A percentile compares a stretch with the other conserved stretches of the same genome.
These are phyloP conservation scores for Amblyjoppa fuscipennis DNA, from an alignment of 2,888 invertebrate species.

Conservation along the genomic window DNA sequence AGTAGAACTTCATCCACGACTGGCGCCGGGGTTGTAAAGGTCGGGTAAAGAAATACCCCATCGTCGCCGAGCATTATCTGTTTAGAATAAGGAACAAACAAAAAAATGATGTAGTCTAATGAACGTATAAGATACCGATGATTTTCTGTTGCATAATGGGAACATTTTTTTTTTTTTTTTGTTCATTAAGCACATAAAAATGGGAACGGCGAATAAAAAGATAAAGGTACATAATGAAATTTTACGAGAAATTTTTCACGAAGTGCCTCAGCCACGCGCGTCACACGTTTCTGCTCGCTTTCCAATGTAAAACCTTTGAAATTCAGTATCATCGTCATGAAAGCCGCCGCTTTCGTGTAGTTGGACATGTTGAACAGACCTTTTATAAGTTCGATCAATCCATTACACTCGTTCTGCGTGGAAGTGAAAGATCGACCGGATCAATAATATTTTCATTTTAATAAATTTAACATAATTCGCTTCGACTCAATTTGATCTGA, in stretches of 20 bases:
- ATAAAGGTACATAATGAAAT: constrained; percentile 20
- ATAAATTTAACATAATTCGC: neutral
- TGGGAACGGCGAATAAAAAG: constrained; percentile 13
- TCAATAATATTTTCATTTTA: neutral
- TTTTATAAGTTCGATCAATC: constrained; percentile 80
- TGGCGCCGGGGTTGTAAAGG: constrained; percentile 85
- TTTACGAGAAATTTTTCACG: constrained; percentile 66
- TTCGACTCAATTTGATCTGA: neutral
- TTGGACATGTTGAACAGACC: constrained; percentile 82
- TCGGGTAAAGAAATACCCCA: constrained; percentile 86
- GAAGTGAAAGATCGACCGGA: neutral
- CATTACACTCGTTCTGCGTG: constrained; percentile 77
- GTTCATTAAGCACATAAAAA: neutral
- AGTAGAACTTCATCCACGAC: constrained; percentile 87
- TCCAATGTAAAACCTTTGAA: constrained; percentile 84
- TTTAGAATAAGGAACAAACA: constrained; percentile 55
- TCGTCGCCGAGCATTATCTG: constrained; percentile 88
- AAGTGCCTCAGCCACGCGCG: constrained; percentile 80
- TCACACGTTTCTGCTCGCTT: constrained; percentile 76
- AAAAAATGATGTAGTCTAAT: neutral
- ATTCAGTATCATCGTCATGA: constrained; percentile 83
- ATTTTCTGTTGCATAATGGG: neutral
- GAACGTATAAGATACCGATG: neutral
- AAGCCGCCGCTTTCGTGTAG: constrained; percentile 81
- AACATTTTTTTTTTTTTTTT: neutral